Percentiles rank a stretch among this genome's conserved stretches.
Conservation (phyloP, 2,888 invertebrate species). For the Andricus quercusramuli region DNA sequence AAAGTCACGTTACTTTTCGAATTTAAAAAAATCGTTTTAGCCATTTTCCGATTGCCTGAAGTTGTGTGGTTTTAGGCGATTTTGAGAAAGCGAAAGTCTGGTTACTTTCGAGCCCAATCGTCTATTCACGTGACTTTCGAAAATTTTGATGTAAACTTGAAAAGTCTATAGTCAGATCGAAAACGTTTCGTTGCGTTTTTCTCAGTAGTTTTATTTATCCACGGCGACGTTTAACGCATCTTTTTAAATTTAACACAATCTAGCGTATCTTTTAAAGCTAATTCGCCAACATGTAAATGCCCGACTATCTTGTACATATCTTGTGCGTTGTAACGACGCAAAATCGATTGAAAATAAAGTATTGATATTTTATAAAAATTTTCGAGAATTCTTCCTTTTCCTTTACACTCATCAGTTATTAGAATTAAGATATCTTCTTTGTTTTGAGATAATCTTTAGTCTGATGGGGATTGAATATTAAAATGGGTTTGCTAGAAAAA, state of each 20-base stretch:
- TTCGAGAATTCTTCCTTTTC: background rate
- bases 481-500: too few species aligned
- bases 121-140: background rate
- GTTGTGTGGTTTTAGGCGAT: background rate
- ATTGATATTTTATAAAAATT: conserved; percentile 75
- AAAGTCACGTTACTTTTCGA: background rate
- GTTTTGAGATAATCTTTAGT: too few species aligned
- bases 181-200: conserved; percentile 27
- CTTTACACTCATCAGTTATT: background rate
- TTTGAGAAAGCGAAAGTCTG: background rate
- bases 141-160: conserved; percentile 3
- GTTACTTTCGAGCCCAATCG: background rate
- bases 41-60: background rate
- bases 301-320: conserved; percentile 51
- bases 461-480: too few species aligned
- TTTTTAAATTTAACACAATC: conserved; percentile 35
- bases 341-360: conserved; percentile 74
- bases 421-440: background rate
- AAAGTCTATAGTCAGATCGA: conserved; percentile 5
- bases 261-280: conserved; percentile 32
- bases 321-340: conserved; percentile 50
- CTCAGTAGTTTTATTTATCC: conserved; percentile 14
- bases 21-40: background rate
- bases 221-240: background rate
- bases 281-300: conserved; percentile 63